Conservation (phyloP, 2,797 vertebrate genomes). For the Anniella stebbinsi region DNA sequence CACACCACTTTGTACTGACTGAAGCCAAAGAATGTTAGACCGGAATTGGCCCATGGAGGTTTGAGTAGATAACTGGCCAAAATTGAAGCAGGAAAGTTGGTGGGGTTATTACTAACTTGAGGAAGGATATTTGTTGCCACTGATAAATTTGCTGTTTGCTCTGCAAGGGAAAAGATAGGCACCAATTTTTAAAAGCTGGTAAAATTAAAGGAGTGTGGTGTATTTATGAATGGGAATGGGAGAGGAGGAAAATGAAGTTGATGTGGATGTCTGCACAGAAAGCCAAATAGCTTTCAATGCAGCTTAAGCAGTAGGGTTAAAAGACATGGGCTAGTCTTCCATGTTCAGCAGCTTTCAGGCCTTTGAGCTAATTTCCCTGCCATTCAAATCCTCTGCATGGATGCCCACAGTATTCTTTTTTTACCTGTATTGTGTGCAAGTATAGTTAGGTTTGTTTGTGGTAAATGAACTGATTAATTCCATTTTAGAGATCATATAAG, state of each 20-base stretch:
- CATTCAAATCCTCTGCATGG: too few species aligned
- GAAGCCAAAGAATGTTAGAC: background rate
- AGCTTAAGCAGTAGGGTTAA: background rate
- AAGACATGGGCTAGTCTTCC: too few species aligned
- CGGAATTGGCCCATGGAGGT: background rate
- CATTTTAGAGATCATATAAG: too few species aligned
- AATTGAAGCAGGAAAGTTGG: background rate
- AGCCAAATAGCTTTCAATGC: background rate
- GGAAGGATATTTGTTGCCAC: conserved; percentile 14
- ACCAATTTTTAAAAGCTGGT: background rate
- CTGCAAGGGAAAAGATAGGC: background rate
- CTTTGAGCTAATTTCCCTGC: too few species aligned
- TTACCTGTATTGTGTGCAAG: too few species aligned
- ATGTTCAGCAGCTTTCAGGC: too few species aligned
- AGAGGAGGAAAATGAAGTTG: background rate
- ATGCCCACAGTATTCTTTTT: too few species aligned
- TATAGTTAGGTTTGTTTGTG: too few species aligned
- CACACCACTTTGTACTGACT: background rate
- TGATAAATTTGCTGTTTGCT: background rate
- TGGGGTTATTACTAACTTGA: background rate
- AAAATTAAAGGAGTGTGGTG: background rate
- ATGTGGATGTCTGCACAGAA: background rate
- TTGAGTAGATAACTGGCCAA: background rate
- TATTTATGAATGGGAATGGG: background rate
- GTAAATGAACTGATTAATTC: too few species aligned